Conservation (phyloP, 2,797 vertebrate genomes). For the Acestrorhynchus altus region DNA sequence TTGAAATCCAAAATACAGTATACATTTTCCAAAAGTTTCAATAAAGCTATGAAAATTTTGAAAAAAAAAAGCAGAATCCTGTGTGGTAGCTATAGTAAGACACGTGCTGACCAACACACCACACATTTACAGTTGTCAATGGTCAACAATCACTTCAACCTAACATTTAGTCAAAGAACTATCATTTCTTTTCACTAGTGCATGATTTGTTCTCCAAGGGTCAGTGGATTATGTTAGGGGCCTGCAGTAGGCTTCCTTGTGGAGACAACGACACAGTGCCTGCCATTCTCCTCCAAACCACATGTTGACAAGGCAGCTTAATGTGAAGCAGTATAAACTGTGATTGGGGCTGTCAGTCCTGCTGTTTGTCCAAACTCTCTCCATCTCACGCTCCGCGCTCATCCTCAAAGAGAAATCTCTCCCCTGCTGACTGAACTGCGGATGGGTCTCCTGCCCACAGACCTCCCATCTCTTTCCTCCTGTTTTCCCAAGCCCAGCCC, state of each 20-base stretch:
- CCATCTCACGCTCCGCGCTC: constrained; percentile 46
- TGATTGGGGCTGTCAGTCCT: constrained; percentile 56
- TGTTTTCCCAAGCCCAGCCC: constrained; percentile 46
- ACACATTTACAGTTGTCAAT: constrained; percentile 18
- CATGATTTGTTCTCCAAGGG: constrained; percentile 49
- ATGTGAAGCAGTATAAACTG: constrained; percentile 61
- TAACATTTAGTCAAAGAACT: constrained; percentile 29
- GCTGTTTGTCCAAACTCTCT: constrained; percentile 56
- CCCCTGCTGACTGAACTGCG: constrained; percentile 56
- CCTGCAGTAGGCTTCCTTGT: constrained; percentile 52
- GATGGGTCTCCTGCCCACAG: constrained; percentile 46
- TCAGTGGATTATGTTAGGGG: constrained; percentile 56
- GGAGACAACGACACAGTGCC: constrained; percentile 46
- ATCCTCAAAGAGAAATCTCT: constrained; percentile 58
- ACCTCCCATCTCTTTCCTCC: constrained; percentile 52
- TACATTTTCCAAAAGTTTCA: background rate
- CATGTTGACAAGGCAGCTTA: constrained; percentile 63
- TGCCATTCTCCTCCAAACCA: constrained; percentile 56
- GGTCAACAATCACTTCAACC: constrained; percentile 27
- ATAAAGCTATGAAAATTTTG: background rate
- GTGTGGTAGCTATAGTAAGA: too few species aligned
- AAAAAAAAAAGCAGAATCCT: background rate
- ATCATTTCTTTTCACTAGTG: constrained; percentile 34
- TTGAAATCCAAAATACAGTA: too few species aligned
- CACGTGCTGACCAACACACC: constrained; percentile 13